phyloP scores from a whole-genome alignment of 92 coral and sea anemone species.

The Epizoanthus illoricatus region DNA sequence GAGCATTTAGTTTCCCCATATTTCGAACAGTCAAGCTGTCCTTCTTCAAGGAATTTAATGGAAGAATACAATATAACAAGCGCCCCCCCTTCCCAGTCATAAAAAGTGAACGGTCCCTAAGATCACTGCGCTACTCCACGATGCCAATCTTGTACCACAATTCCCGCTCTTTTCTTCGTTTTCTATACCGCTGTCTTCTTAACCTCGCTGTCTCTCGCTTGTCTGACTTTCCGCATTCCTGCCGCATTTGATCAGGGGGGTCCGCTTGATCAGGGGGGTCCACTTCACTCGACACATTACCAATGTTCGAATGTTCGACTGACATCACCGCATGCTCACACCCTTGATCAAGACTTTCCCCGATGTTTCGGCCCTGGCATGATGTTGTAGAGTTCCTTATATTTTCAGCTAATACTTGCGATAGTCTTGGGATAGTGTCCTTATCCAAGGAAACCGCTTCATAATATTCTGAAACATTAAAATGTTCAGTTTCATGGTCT shows the following conservation, averaged over 20 bases:
- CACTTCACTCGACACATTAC: too few species aligned
- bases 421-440: neutral
- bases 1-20: too few species aligned
- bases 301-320: too few species aligned
- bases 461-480: neutral
- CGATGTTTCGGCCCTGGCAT: neutral
- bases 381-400: neutral
- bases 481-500: neutral
- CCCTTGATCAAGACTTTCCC: too few species aligned
- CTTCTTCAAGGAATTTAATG: too few species aligned
- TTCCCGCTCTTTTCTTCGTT: slow-evolving; percentile 26
- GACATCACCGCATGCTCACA: too few species aligned
- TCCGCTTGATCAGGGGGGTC: neutral
- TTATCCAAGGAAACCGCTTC: neutral
- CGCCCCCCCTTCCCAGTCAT: too few species aligned
- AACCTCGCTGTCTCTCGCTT: slow-evolving; percentile 23
- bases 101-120: too few species aligned
- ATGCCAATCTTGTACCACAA: slow-evolving; percentile 21
- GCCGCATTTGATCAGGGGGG: neutral
- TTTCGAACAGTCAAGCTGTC: too few species aligned
- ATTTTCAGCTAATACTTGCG: neutral
- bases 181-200: slow-evolving; percentile 32
- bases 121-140: neutral
- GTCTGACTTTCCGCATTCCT: neutral
- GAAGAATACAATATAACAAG: too few species aligned